Percentiles rank a stretch among this genome's conserved stretches.
These are phyloP conservation scores for Pomacea canaliculata DNA, from an alignment of 2,888 invertebrate genomes.

Conservation along the genomic window DNA sequence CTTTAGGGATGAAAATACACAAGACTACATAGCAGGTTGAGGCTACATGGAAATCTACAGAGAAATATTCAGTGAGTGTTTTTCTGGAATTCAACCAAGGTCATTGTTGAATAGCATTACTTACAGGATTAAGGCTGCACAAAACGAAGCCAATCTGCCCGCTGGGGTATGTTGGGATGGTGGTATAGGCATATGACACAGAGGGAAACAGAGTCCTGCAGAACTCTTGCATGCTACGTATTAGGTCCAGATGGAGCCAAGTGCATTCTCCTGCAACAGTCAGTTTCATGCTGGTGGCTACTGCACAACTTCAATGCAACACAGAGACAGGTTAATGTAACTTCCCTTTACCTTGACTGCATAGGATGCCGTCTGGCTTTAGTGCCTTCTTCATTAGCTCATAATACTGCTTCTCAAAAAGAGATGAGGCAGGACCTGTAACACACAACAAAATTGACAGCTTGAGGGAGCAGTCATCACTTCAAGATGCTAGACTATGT, in stretches of 20 bases:
- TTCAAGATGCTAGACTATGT: too few species aligned
- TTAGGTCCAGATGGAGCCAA: conserved; percentile 81
- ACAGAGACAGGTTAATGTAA: background rate
- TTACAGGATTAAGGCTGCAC: conserved; percentile 80
- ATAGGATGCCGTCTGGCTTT: conserved; percentile 88
- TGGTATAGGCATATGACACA: conserved; percentile 84
- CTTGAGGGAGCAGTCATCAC: too few species aligned
- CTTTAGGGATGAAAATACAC: too few species aligned
- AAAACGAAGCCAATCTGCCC: conserved; percentile 97
- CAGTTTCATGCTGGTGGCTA: too few species aligned
- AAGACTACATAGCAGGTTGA: too few species aligned
- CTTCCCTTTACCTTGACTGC: conserved; percentile 79
- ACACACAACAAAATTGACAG: background rate
- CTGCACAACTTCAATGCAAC: background rate
- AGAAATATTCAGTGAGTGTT: too few species aligned
- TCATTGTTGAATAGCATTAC: background rate
- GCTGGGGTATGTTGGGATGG: conserved; percentile 95
- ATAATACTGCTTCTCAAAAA: conserved; percentile 87
- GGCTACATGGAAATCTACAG: too few species aligned
- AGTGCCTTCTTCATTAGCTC: conserved; percentile 86
- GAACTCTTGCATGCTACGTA: conserved; percentile 81
- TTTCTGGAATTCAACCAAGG: too few species aligned
- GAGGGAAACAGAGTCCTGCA: conserved; percentile 84
- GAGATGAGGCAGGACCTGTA: conserved; percentile 77
- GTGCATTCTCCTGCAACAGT: conserved; percentile 77